Evolutionary conservation across 2,113 vertebrate species (phyloP).

Genomic region (Limnothrissa miodon): DNA sequence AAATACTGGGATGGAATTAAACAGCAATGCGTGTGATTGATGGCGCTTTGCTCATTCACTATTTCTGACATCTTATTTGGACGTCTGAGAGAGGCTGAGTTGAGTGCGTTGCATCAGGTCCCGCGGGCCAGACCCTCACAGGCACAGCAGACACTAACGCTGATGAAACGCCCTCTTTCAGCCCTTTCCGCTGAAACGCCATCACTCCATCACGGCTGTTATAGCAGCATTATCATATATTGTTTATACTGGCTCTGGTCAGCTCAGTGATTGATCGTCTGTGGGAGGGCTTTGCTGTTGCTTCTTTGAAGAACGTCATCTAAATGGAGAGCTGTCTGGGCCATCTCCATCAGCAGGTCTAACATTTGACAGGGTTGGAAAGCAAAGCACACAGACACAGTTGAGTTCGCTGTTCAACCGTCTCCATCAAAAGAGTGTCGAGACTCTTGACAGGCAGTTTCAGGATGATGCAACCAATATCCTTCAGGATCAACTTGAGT

Average conservation of each 20-base stretch:
- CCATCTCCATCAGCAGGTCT: not conserved
- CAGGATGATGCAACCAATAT: conserved; percentile 3
- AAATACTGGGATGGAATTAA: not conserved
- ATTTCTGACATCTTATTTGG: conserved; percentile 11
- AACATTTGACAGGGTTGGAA: not conserved
- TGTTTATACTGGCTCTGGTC: not conserved
- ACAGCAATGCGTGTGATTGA: not conserved
- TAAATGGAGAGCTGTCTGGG: not conserved
- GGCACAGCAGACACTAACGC: no score
- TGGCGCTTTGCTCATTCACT: not conserved
- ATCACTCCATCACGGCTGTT: not conserved
- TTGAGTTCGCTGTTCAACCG: not conserved
- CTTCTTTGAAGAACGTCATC: not conserved
- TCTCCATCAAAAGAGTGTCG: not conserved
- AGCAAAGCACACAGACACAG: not conserved
- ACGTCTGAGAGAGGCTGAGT: not conserved
- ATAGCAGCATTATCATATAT: not conserved
- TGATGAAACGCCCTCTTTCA: no score
- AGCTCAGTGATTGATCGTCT: not conserved
- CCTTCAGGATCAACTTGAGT: not conserved
- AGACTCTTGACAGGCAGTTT: not conserved
- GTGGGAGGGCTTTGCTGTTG: not conserved
- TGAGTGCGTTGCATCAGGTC: not conserved
- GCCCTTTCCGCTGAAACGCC: no score
- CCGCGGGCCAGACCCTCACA: no score